Conservation (phyloP, 2,113 vertebrate species). For the Platichthys stellatus region DNA sequence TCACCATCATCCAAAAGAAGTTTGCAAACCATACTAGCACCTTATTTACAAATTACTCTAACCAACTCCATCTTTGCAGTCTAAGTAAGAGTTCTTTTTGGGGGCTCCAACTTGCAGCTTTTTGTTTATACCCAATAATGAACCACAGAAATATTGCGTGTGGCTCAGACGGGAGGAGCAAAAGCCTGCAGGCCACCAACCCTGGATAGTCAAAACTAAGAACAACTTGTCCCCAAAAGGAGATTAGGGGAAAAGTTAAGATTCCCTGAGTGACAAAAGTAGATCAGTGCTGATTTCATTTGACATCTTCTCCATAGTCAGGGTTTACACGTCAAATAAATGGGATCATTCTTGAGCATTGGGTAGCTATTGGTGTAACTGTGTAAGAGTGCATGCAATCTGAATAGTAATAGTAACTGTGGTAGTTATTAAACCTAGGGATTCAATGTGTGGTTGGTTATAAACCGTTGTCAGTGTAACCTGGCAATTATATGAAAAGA, state of each 20-base stretch:
- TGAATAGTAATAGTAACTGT: not conserved
- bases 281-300: not conserved
- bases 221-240: conserved; percentile 11
- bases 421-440: not conserved
- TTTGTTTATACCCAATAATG: conserved; percentile 30
- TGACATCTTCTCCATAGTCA: not conserved
- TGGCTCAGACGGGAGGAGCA: conserved; percentile 30
- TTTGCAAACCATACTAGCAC: not conserved
- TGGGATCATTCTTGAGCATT: not conserved
- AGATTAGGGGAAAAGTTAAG: not conserved
- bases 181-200: conserved; percentile 51
- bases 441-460: not conserved
- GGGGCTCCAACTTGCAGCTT: conserved; percentile 43
- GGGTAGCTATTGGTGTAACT: not conserved
- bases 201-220: conserved; percentile 5
- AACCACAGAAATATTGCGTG: conserved; percentile 3
- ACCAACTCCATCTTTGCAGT: not conserved
- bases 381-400: not conserved
- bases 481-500: not conserved
- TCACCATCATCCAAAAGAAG: not conserved
- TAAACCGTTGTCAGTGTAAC: too few relatives aligned
- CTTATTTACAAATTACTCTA: not conserved
- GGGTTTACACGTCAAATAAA: not conserved
- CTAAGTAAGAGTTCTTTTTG: not conserved
- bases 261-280: not conserved